Conservation (phyloP, 1,140 invertebrate genomes). For the Papilio aristodemus region DNA sequence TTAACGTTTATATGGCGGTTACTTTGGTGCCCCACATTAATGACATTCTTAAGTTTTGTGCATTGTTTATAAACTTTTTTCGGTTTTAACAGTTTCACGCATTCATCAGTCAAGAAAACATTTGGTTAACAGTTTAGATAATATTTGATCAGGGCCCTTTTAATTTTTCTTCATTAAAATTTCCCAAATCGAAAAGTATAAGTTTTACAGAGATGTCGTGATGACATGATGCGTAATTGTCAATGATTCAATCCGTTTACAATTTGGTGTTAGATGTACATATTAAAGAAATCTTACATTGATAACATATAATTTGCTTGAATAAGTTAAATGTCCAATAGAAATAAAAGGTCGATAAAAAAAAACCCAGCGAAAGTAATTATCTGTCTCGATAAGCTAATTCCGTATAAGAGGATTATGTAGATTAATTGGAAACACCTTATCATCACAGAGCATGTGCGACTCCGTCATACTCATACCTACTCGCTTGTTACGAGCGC, state of each 20-base stretch:
- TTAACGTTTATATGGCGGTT: conserved; percentile 30
- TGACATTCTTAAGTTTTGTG: conserved; percentile 2
- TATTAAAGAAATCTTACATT: too few relatives aligned
- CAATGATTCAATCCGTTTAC: too few relatives aligned
- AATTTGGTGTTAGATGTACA: too few relatives aligned
- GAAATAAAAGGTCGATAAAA: conserved; percentile 19
- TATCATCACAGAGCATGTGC: conserved; percentile 28
- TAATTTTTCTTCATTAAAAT: too few relatives aligned
- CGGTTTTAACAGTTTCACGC: background rate
- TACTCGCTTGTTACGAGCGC: conserved; percentile 3
- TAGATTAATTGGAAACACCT: conserved; percentile 31
- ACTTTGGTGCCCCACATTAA: conserved; percentile 6
- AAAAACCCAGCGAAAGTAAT: conserved; percentile 29
- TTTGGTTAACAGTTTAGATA: too few relatives aligned
- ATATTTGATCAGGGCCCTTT: too few relatives aligned
- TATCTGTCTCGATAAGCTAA: conserved; percentile 30
- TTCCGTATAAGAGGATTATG: conserved; percentile 33
- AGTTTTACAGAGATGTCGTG: too few relatives aligned
- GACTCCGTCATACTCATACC: background rate
- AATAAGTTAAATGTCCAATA: conserved; percentile 6
- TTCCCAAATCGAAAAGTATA: too few relatives aligned
- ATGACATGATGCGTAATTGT: too few relatives aligned
- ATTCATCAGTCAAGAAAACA: background rate
- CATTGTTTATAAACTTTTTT: background rate
- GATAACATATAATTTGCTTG: background rate